A percentile compares a stretch with the other conserved stretches of the same genome.
Conservation (phyloP, 2,888 invertebrate species). For the Ceriagrion tenellum region DNA sequence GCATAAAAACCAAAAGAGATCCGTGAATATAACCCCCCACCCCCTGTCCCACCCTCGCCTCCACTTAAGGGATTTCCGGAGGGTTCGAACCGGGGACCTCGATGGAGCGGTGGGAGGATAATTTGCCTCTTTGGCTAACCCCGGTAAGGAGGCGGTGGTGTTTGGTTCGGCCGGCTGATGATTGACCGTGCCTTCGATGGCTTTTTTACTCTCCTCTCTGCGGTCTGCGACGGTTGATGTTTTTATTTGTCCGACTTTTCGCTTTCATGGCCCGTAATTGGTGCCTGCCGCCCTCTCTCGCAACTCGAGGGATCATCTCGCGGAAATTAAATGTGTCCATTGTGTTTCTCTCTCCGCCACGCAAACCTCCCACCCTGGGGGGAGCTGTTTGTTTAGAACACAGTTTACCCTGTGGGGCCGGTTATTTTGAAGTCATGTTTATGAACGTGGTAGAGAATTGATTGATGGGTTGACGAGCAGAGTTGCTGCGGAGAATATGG, state of each 20-base stretch:
- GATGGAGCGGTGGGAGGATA: not conserved
- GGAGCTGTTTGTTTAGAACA: not conserved
- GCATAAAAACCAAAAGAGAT: not conserved
- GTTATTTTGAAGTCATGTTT: slow-evolving; percentile 14
- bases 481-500: not conserved
- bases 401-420: not conserved
- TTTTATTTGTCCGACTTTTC: slow-evolving; percentile 27
- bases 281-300: slow-evolving; percentile 18
- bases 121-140: not conserved
- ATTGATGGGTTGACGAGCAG: not conserved
- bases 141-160: not conserved
- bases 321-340: slow-evolving; percentile 39
- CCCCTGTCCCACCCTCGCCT: no score
- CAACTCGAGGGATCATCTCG: slow-evolving; percentile 23
- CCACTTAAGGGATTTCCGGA: no score
- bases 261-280: slow-evolving; percentile 35
- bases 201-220: not conserved
- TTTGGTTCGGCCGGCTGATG: not conserved
- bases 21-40: no score
- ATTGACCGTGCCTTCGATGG: slow-evolving; percentile 1
- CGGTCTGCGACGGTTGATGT: not conserved
- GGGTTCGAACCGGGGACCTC: not conserved
- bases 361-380: not conserved
- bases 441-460: not conserved
- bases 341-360: not conserved